Base-by-base conservation (phyloP, 2,888 invertebrate genomes). In the Anaspis maculata region DNA sequence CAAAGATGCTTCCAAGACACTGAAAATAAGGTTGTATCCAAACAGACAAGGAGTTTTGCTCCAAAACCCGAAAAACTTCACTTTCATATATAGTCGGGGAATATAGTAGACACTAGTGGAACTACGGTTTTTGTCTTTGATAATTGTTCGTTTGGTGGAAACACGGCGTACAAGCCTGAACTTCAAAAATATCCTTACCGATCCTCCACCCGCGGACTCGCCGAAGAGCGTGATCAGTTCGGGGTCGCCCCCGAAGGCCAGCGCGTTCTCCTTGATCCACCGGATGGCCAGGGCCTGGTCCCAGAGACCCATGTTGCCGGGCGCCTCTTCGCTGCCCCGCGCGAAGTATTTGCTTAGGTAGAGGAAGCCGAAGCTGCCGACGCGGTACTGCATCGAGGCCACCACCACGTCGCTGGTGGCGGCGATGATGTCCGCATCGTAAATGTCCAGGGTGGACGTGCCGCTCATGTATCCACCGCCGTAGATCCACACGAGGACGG, bases 391-490 rank as follows among this genome's bases (percentile, higher is more conserved):
- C 78, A 95, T 88, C 15, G 92, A 90, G 37, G 90, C 94, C 6
- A 96, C 89, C 57, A 96, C 88, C 31, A 90, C 87, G 66, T 91
- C 87, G 62, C 87, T 85, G 38, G 82, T 81, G 14, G 86, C 83
- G 12, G 94, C 86, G 71, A 96, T 79, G 51, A 89, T 82, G 56
- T 86, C 83, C 11, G 89, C 94, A 66, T 96, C 91, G 71, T 96
- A 97, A 42, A 96, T 81, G 61, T 95, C 92, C 49, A 94, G 72
- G 10, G 91, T 90, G 25, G 89, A 83, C 13, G 91, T 88, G 14
- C 94, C 94, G 53, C 84, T 84, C 84, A 88, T 89, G 65, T 88
- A 94, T 12, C 91, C 90, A 3, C 94, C 94, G 1, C 94, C 92
- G 62, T 91, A 91, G 52, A 92, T 87, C 92, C 94, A 94, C 27